Evolutionary conservation across 1,140 invertebrate genomes (phyloP), one percentile per base, ranked within the genome.

Genomic region (Macrosteles quadrilineatus): DNA sequence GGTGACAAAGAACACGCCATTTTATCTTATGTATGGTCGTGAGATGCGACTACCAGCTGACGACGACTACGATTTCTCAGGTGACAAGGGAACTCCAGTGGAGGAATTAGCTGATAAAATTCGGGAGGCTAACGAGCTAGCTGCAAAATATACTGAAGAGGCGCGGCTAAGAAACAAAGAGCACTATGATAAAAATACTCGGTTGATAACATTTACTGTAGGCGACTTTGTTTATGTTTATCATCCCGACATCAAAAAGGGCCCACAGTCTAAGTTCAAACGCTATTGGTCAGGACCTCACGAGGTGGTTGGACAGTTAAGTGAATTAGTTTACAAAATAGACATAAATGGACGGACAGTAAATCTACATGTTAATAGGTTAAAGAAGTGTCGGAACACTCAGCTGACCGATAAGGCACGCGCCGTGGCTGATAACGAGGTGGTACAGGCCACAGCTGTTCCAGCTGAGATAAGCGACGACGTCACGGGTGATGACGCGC

Each of bases 21-120:
- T 29, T 14, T 62, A 62, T 25, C 57, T 62, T 17, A 40, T 62
- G 57, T 25, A 62, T 27, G 57, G 57, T 21, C n/a, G 57, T 1
- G 21, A 62, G 2, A 62, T 62, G 57, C 19, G 25, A 3, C 17
- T 62, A 23, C 57, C 57, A 3, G n/a, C 17, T 9, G 36, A 40
- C 36, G 36, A 17, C 17, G 36, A 40, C 17, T 40, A 40, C 17
- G 17, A 40, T 6, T 40, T 40, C 17, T 40, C 36, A 9, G 36
- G 36, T 6, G 36, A 40, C 6, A 40, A 6, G 36, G 36, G 17
- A 17, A 40, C 36, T 6, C 36, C 36, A 40, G 36, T 40, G 17
- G 17, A 17, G 6, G 17, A 40, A 17, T 6, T 40, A 40, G 36
- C 36, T 40, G 36, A 6, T 9, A 40, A 40, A 40, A 9, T 40